These are phyloP conservation scores for Metalampra italica DNA, from an alignment of 2,888 invertebrate genomes.

Conservation along the genomic window DNA sequence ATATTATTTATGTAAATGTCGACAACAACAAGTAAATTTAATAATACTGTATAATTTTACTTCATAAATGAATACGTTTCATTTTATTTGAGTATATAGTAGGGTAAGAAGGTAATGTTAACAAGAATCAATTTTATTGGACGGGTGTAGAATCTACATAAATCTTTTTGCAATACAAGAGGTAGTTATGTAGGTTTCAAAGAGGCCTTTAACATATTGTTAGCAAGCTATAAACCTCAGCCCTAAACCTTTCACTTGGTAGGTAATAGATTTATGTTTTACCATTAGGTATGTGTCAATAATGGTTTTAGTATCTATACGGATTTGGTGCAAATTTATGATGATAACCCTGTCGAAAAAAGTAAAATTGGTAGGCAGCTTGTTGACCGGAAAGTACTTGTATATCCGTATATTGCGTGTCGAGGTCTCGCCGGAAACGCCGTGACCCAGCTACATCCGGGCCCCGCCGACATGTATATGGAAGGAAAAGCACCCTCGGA, in stretches of 20 bases:
- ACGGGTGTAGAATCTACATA: too few relatives aligned
- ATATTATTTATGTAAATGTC: background rate
- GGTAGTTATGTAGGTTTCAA: too few relatives aligned
- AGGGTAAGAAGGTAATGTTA: too few relatives aligned
- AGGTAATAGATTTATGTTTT: background rate
- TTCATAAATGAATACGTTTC: too few relatives aligned
- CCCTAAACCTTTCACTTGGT: background rate
- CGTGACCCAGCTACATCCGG: constrained; percentile 13
- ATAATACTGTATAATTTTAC: too few relatives aligned
- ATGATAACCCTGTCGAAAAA: constrained; percentile 27
- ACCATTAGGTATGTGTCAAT: background rate
- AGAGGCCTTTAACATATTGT: too few relatives aligned
- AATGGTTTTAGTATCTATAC: constrained; percentile 3
- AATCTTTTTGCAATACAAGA: too few relatives aligned
- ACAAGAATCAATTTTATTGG: too few relatives aligned
- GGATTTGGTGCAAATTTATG: constrained; percentile 25
- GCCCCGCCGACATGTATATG: background rate
- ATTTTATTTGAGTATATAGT: too few relatives aligned
- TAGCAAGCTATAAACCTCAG: background rate
- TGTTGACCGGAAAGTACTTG: constrained; percentile 35
- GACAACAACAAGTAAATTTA: too few relatives aligned
- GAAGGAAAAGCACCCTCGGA: background rate
- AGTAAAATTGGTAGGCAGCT: constrained; percentile 24
- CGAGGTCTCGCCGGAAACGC: constrained; percentile 22
- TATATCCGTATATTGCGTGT: constrained; percentile 30